phyloP scores from a whole-genome alignment of 1,140 invertebrate species.

The Yoshiicerus persimilis region DNA sequence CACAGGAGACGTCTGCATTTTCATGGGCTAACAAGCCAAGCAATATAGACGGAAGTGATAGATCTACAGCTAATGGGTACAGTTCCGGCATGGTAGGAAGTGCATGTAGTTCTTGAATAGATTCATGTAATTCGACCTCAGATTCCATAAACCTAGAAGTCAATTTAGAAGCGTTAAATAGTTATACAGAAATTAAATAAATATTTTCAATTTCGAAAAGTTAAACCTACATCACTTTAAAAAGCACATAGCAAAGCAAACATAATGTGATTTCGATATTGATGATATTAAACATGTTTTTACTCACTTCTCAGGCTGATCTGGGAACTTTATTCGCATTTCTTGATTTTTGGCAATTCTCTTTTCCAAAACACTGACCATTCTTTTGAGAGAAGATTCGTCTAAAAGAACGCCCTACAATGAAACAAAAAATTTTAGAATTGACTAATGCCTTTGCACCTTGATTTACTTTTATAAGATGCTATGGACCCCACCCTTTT shows the following conservation, averaged over 20 bases:
- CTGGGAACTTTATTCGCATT: slow-evolving; percentile 97
- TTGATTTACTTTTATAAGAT: too few relatives aligned
- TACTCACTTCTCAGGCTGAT: slow-evolving; percentile 85
- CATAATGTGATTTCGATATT: too few relatives aligned
- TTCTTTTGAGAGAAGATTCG: slow-evolving; percentile 82
- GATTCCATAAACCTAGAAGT: slow-evolving; percentile 91
- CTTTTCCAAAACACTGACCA: slow-evolving; percentile 92
- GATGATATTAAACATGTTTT: background rate
- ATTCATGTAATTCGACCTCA: slow-evolving; percentile 91
- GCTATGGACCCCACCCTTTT: too few relatives aligned
- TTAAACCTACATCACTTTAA: too few relatives aligned
- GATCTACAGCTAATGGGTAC: slow-evolving; percentile 87
- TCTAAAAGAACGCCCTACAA: slow-evolving; percentile 74
- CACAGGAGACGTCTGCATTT: slow-evolving; percentile 90
- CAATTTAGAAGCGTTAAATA: background rate
- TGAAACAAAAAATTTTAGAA: slow-evolving; percentile 44
- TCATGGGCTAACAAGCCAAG: slow-evolving; percentile 93
- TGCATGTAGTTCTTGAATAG: slow-evolving; percentile 89
- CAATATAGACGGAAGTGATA: slow-evolving; percentile 85
- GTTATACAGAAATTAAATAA: too few relatives aligned
- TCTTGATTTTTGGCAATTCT: slow-evolving; percentile 92
- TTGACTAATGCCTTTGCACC: background rate
- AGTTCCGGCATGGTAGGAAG: slow-evolving; percentile 93
- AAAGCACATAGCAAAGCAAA: too few relatives aligned
- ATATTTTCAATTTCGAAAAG: too few relatives aligned